Percentiles rank a stretch among this genome's conserved stretches.
phyloP scores from a whole-genome alignment of 2,888 invertebrate species.

The Pyralis farinalis region DNA sequence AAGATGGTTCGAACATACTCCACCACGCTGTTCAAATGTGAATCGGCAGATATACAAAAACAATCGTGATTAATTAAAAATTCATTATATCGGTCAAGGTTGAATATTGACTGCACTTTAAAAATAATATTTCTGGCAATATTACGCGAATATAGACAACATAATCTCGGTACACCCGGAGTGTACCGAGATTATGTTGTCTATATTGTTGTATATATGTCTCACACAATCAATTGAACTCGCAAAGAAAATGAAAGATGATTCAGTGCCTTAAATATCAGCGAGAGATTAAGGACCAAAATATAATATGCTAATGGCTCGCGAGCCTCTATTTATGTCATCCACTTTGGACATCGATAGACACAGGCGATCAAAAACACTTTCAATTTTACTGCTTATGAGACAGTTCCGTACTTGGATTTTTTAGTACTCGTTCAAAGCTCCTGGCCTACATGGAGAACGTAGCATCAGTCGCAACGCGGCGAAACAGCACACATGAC shows the following conservation, averaged over 20 bases:
- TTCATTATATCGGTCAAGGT: slow-evolving; percentile 47
- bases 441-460: no score
- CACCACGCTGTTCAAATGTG: no score
- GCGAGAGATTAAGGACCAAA: slow-evolving; percentile 59
- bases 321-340: slow-evolving; percentile 60
- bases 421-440: no score
- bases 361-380: slow-evolving; percentile 80
- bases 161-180: slow-evolving; percentile 77
- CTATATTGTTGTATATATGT: no score
- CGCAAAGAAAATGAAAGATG: slow-evolving; percentile 59
- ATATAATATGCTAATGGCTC: slow-evolving; percentile 48
- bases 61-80: no score
- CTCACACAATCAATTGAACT: slow-evolving; percentile 80
- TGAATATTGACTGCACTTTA: slow-evolving; percentile 80
- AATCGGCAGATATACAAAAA: no score
- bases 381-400: slow-evolving; percentile 75
- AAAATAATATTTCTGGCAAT: slow-evolving; percentile 87
- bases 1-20: no score
- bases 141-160: slow-evolving; percentile 65
- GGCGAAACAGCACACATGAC: no score
- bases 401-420: slow-evolving; percentile 72
- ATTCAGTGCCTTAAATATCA: slow-evolving; percentile 47
- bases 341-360: slow-evolving; percentile 80
- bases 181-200: slow-evolving; percentile 74
- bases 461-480: no score